Evolutionary conservation across 2,888 invertebrate species (phyloP).

Genomic region (Drosophila rubida): DNA sequence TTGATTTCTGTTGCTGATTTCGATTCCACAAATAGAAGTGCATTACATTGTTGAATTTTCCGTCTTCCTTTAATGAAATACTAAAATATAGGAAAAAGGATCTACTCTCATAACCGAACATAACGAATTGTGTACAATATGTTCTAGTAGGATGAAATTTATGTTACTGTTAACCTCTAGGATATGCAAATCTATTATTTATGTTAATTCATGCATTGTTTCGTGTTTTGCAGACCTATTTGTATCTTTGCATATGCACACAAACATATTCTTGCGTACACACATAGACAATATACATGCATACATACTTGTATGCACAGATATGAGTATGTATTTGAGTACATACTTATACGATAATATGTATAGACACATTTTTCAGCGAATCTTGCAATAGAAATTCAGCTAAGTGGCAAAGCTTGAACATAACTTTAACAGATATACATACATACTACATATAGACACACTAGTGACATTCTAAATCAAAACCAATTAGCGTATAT

Average conservation of each 20-base stretch:
- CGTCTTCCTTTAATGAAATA: conserved; percentile 21
- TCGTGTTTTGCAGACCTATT: not conserved
- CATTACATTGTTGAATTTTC: conserved; percentile 11
- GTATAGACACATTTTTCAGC: conserved; percentile 26
- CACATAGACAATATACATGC: conserved; percentile 15
- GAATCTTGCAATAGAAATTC: conserved; percentile 21
- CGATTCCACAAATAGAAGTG: conserved; percentile 5
- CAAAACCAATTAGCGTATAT: conserved; percentile 55
- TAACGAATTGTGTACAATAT: not conserved
- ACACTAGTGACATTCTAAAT: conserved; percentile 13
- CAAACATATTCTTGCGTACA: conserved; percentile 11
- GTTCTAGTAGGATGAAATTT: not conserved
- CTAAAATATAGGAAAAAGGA: not conserved
- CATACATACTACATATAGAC: not conserved
- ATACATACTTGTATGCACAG: conserved; percentile 9
- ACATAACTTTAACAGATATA: conserved; percentile 16
- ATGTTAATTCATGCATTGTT: not conserved
- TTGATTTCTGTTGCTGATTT: conserved; percentile 11
- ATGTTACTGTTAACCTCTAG: conserved; percentile 12
- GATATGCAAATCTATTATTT: conserved; percentile 1
- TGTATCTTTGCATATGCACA: not conserved
- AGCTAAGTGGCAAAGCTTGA: conserved; percentile 16
- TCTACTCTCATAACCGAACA: not conserved
- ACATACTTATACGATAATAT: conserved; percentile 10
- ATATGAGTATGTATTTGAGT: conserved; percentile 14